Conservation (phyloP, 2,797 vertebrate species). For the Urocyon cinereoargenteus region DNA sequence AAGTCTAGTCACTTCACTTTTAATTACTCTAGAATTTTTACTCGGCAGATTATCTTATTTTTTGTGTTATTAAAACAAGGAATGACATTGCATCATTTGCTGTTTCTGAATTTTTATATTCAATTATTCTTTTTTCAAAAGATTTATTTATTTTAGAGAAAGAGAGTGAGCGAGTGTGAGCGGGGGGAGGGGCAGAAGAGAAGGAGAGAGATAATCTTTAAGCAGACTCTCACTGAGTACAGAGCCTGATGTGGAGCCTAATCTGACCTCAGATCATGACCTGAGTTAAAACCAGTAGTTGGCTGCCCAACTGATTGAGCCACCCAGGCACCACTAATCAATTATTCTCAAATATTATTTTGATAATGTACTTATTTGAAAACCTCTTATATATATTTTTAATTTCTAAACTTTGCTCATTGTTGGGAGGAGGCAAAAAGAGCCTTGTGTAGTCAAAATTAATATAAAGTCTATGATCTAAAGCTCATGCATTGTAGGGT, state of each 20-base stretch:
- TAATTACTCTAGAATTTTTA: neutral
- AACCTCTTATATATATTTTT: conserved; percentile 19
- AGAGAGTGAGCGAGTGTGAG: neutral
- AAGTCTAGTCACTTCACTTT: conserved; percentile 31
- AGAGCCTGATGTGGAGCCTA: neutral
- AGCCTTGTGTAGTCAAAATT: neutral
- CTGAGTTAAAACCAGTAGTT: neutral
- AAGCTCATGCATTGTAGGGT: neutral
- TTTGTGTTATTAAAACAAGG: conserved; percentile 7
- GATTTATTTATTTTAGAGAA: neutral
- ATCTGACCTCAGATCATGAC: neutral
- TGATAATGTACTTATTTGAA: conserved; percentile 5
- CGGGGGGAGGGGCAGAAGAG: neutral
- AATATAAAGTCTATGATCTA: neutral
- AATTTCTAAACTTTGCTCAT: conserved; percentile 49
- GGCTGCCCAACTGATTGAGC: neutral
- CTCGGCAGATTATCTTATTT: neutral
- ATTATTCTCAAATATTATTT: neutral
- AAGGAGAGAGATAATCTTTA: neutral
- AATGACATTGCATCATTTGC: neutral
- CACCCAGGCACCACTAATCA: neutral
- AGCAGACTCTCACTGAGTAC: neutral
- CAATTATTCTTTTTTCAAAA: neutral
- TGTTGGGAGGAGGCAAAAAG: neutral
- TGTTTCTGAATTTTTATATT: conserved; percentile 35